Conservation (phyloP, 2,797 vertebrate genomes). For the Danio jaintianensis region DNA sequence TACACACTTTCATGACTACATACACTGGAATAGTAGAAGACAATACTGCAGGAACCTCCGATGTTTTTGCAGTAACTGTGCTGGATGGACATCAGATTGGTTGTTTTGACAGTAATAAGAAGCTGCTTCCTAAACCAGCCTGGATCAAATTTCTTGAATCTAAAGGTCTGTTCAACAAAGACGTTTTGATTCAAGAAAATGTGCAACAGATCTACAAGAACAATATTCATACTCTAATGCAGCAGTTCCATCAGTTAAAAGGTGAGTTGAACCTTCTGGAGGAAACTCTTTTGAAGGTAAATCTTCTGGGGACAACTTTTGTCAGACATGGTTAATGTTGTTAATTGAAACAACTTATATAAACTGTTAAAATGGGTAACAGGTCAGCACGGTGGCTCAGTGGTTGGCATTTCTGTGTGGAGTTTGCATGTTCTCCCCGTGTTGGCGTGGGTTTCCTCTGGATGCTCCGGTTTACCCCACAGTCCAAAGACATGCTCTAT, state of each 20-base stretch:
- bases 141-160: background rate
- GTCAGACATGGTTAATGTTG: no score
- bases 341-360: no score
- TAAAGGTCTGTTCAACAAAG: rapidly evolving
- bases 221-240: rapidly evolving
- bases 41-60: rapidly evolving
- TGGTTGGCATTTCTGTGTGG: no score
- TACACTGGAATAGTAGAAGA: background rate
- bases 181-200: background rate
- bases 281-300: no score
- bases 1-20: rapidly evolving
- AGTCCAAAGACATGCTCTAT: no score
- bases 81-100: background rate
- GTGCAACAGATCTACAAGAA: background rate
- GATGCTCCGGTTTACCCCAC: no score
- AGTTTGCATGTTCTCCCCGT: no score
- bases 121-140: background rate
- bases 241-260: rapidly evolving
- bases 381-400: no score
- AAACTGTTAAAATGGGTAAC: no score
- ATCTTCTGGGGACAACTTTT: no score
- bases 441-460: no score
- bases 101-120: background rate
- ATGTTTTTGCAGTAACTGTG: background rate
- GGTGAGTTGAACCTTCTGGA: background rate